Percentiles rank a stretch among this genome's conserved stretches.
Evolutionary conservation across 1,140 invertebrate genomes (phyloP).

Genomic region (Asbolus verrucosus): DNA sequence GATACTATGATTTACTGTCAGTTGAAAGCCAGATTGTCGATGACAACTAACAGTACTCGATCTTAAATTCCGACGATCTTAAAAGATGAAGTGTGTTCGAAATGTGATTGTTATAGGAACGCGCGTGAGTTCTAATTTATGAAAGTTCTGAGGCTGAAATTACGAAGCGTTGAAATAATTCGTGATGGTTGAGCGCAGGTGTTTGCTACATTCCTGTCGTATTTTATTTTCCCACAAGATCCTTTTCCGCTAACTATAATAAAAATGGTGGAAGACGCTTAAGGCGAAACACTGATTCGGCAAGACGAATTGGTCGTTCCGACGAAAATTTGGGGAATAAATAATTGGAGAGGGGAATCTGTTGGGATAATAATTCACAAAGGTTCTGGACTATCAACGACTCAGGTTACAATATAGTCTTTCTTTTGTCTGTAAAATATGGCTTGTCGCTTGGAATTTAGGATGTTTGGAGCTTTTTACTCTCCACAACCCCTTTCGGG

Average conservation of each 20-base stretch:
- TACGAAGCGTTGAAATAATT: constrained; percentile 12
- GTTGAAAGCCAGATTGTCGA: constrained; percentile 1
- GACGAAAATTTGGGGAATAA: too few relatives aligned
- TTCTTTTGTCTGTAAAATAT: not conserved
- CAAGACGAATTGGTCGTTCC: not conserved
- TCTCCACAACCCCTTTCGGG: constrained; percentile 1
- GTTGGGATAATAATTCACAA: constrained; percentile 8
- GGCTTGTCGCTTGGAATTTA: constrained; percentile 1
- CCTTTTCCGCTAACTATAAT: not conserved
- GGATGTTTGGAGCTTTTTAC: not conserved
- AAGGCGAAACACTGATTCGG: constrained; percentile 4
- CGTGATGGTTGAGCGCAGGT: constrained; percentile 24
- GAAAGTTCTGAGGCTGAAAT: too few relatives aligned
- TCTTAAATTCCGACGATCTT: too few relatives aligned
- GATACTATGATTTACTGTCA: constrained; percentile 18
- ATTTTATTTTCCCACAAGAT: constrained; percentile 34
- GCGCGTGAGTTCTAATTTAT: too few relatives aligned
- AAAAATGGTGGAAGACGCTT: constrained; percentile 4
- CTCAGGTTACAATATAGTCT: not conserved
- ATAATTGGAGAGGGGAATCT: not conserved
- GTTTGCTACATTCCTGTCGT: constrained; percentile 17
- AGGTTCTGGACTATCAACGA: not conserved
- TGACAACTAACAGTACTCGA: too few relatives aligned
- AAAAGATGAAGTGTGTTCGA: too few relatives aligned
- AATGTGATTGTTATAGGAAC: constrained; percentile 2